phyloP scores from a whole-genome alignment of 2,113 vertebrate genomes.

The Cacatua alba region DNA sequence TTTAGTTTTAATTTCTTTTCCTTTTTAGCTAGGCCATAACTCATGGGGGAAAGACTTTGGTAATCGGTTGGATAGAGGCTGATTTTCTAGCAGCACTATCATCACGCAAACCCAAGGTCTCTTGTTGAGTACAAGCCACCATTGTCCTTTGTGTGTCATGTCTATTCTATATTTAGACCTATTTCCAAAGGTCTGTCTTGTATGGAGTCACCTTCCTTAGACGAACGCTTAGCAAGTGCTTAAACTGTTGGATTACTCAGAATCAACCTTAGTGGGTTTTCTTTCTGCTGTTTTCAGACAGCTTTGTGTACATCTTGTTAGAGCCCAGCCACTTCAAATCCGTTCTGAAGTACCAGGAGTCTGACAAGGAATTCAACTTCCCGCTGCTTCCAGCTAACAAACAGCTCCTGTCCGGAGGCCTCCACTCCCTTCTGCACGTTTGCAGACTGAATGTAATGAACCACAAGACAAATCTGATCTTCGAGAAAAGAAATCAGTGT shows the following conservation, averaged over 20 bases:
- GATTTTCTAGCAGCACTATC: not conserved
- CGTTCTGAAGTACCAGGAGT: not conserved
- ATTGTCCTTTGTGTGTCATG: not conserved
- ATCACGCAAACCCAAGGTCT: not conserved
- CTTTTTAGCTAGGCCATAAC: not conserved
- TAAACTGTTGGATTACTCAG: not conserved
- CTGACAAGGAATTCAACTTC: not conserved
- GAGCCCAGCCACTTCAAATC: not conserved
- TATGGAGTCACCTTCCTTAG: not conserved
- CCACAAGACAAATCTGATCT: not conserved
- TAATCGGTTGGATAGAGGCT: not conserved
- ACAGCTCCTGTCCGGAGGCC: not conserved
- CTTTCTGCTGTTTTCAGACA: not conserved
- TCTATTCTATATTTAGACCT: not conserved
- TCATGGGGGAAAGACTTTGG: not conserved
- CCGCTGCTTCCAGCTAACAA: not conserved
- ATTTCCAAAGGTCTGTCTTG: not conserved
- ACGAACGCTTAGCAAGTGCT: not conserved
- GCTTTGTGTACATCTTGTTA: not conserved
- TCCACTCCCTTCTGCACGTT: not conserved
- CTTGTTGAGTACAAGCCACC: not conserved
- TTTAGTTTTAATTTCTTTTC: not conserved
- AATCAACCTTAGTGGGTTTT: not conserved
- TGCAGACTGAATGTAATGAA: not conserved
- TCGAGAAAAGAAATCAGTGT: not conserved